Evolutionary conservation across 1,140 invertebrate genomes (phyloP).

Genomic region (Glomeris maerens): DNA sequence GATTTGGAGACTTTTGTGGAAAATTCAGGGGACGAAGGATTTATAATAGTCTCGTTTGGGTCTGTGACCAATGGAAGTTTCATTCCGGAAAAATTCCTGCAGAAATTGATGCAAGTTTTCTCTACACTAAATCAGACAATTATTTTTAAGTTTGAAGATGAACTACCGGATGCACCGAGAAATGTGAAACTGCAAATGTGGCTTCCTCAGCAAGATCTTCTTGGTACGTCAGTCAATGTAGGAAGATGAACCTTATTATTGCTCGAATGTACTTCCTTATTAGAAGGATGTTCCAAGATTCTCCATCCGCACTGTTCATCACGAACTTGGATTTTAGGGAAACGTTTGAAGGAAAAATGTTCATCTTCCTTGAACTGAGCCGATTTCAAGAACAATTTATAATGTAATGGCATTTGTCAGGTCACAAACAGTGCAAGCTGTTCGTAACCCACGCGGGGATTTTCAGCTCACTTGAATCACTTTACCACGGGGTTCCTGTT

Average conservation of each 20-base stretch:
- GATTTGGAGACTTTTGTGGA: neutral
- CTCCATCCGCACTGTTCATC: no score
- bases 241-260: no score
- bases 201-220: slow-evolving; percentile 53
- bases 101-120: neutral
- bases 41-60: neutral
- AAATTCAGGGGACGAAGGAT: neutral
- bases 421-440: no score
- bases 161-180: slow-evolving; percentile 20
- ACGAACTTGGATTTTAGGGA: neutral
- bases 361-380: neutral
- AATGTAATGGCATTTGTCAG: neutral
- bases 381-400: neutral
- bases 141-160: slow-evolving; percentile 37
- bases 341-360: neutral
- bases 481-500: no score
- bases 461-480: no score
- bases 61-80: neutral
- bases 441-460: no score
- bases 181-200: slow-evolving; percentile 49
- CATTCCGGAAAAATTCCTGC: neutral
- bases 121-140: neutral
- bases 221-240: slow-evolving; percentile 35
- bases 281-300: no score
- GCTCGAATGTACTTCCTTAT: no score